Conservation (phyloP, 1,140 invertebrate genomes). For the Drosophila navojoa region DNA sequence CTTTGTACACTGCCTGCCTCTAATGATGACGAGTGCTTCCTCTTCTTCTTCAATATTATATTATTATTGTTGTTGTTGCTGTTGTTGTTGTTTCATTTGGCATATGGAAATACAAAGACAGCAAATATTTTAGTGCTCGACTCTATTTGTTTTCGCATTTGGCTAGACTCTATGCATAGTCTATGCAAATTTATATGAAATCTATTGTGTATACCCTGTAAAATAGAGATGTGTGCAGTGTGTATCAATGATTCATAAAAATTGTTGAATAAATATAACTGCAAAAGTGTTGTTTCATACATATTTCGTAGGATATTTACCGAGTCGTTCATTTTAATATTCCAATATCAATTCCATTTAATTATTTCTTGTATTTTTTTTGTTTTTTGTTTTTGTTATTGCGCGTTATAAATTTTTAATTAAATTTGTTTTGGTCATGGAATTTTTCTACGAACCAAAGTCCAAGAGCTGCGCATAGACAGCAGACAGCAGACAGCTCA, state of each 20-base stretch:
- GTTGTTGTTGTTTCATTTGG: constrained; percentile 22
- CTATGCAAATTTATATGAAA: constrained; percentile 31
- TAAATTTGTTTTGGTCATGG: constrained; percentile 25
- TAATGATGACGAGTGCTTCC: constrained; percentile 17
- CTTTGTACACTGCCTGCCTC: too few species aligned
- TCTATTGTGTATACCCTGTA: constrained; percentile 1
- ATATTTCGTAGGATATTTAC: background rate
- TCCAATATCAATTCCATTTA: background rate
- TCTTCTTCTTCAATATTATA: background rate
- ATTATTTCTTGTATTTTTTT: constrained; percentile 14
- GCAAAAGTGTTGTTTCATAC: too few species aligned
- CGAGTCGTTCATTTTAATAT: background rate
- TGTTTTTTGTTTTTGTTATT: background rate
- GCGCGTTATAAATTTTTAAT: constrained; percentile 30
- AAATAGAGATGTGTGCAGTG: background rate
- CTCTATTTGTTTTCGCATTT: constrained; percentile 35
- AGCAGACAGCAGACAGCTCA: background rate
- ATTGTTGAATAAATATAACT: background rate
- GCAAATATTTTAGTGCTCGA: constrained; percentile 31
- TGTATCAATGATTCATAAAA: background rate
- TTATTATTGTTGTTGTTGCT: too few species aligned
- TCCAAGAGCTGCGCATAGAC: constrained; percentile 5
- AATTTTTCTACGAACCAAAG: constrained; percentile 17
- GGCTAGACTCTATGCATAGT: constrained; percentile 16
- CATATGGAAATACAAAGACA: constrained; percentile 25